Evolutionary conservation across 1,140 invertebrate genomes (phyloP).

Genomic region (Apis cerana): DNA sequence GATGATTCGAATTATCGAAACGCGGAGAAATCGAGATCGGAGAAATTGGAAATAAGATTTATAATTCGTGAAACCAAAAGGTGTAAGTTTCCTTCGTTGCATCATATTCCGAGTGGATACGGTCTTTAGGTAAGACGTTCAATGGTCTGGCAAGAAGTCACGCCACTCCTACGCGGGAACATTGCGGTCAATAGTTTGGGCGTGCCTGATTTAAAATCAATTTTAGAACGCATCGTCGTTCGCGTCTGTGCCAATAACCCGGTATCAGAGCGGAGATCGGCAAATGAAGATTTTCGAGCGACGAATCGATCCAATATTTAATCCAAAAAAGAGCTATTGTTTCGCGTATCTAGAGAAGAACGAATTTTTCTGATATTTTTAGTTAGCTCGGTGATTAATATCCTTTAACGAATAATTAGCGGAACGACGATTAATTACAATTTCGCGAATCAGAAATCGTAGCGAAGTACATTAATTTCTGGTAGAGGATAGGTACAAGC

Average conservation of each 20-base stretch:
- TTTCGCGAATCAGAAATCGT: neutral
- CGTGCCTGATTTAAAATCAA: slow-evolving; percentile 50
- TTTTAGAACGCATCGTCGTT: slow-evolving; percentile 28
- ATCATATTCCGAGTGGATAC: slow-evolving; percentile 33
- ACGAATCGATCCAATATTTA: neutral
- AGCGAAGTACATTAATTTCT: slow-evolving; percentile 26
- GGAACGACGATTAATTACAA: neutral
- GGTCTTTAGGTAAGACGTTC: slow-evolving; percentile 41
- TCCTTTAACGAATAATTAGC: neutral
- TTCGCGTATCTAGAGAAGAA: no score
- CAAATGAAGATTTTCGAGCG: neutral
- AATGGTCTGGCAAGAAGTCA: slow-evolving; percentile 44
- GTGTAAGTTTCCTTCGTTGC: slow-evolving; percentile 18
- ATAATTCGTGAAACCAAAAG: neutral
- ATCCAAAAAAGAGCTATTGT: neutral
- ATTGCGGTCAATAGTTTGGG: slow-evolving; percentile 42
- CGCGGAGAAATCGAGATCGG: neutral
- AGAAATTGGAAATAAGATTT: neutral
- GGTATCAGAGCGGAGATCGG: neutral
- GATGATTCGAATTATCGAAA: neutral
- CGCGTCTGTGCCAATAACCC: slow-evolving; percentile 1
- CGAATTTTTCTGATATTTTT: no score
- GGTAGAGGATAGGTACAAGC: slow-evolving; percentile 28
- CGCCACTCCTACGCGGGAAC: slow-evolving; percentile 37
- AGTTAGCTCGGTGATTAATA: no score